Conservation (phyloP, 1,140 invertebrate genomes). For the Anastrepha ludens region DNA sequence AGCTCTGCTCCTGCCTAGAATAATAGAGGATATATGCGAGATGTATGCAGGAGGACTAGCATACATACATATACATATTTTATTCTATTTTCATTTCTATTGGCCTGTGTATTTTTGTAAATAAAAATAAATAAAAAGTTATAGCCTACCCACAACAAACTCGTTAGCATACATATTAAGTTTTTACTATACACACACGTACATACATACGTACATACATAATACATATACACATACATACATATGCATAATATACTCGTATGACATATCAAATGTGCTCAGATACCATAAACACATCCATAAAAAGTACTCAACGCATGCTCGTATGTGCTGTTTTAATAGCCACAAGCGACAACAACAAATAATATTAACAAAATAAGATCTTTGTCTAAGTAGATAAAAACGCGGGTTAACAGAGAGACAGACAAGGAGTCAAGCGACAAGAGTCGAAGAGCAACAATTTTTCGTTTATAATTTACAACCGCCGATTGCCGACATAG, state of each 20-base stretch:
- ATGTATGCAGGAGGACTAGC: background rate
- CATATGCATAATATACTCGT: too few relatives aligned
- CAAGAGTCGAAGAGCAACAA: background rate
- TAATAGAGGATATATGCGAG: background rate
- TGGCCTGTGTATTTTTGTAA: background rate
- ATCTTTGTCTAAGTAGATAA: background rate
- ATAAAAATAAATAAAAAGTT: background rate
- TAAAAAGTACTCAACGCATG: background rate
- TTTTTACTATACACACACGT: background rate
- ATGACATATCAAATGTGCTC: background rate
- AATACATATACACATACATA: too few relatives aligned
- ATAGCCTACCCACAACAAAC: background rate
- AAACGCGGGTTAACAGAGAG: background rate
- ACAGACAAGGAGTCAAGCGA: background rate
- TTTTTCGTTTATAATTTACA: slow-evolving; percentile 44
- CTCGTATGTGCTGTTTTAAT: background rate
- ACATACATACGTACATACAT: too few relatives aligned
- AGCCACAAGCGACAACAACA: too few relatives aligned
- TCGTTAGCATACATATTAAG: slow-evolving; percentile 21
- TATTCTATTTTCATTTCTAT: background rate
- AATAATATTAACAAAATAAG: too few relatives aligned
- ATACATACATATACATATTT: background rate
- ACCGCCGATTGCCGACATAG: slow-evolving; percentile 23
- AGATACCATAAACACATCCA: background rate
- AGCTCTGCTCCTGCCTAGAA: background rate